Evolutionary conservation across 2,888 invertebrate genomes (phyloP).

Genomic region (Acleris emargana): DNA sequence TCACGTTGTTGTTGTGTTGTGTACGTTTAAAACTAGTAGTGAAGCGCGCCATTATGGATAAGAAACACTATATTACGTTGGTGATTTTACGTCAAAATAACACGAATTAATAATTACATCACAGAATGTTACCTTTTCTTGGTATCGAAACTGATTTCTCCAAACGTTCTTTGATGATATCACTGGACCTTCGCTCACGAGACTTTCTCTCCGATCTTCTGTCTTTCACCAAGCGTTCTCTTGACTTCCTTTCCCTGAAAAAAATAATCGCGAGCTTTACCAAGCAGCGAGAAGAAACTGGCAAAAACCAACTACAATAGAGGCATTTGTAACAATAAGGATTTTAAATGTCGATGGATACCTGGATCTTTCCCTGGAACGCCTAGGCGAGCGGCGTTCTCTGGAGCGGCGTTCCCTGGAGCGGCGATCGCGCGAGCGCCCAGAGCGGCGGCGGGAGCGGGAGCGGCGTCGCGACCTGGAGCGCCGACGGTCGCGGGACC

Average conservation of each 20-base stretch:
- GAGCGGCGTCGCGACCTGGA: slow-evolving; percentile 74
- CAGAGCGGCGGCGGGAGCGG: slow-evolving; percentile 68
- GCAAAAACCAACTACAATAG: not conserved
- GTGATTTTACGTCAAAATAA: too few species aligned
- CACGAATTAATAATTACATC: not conserved
- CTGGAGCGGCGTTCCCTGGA: slow-evolving; percentile 68
- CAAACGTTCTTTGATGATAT: slow-evolving; percentile 74
- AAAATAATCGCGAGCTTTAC: not conserved
- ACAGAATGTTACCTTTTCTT: slow-evolving; percentile 65
- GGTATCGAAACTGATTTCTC: slow-evolving; percentile 79
- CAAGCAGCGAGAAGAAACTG: not conserved
- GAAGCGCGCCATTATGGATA: too few species aligned
- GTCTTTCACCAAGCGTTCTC: slow-evolving; percentile 67
- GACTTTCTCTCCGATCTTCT: slow-evolving; percentile 77
- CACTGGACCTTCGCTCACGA: slow-evolving; percentile 75
- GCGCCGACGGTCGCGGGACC: slow-evolving; percentile 72
- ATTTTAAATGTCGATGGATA: slow-evolving; percentile 40
- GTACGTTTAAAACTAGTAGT: too few species aligned
- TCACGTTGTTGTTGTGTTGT: too few species aligned
- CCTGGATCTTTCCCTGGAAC: slow-evolving; percentile 70
- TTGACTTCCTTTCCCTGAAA: slow-evolving; percentile 72
- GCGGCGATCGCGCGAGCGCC: slow-evolving; percentile 68
- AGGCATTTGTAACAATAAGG: not conserved
- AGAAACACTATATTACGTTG: too few species aligned
- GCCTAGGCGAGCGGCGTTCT: slow-evolving; percentile 52